phyloP scores from a whole-genome alignment of 2,888 invertebrate species.

The Eupithecia abbreviata region DNA sequence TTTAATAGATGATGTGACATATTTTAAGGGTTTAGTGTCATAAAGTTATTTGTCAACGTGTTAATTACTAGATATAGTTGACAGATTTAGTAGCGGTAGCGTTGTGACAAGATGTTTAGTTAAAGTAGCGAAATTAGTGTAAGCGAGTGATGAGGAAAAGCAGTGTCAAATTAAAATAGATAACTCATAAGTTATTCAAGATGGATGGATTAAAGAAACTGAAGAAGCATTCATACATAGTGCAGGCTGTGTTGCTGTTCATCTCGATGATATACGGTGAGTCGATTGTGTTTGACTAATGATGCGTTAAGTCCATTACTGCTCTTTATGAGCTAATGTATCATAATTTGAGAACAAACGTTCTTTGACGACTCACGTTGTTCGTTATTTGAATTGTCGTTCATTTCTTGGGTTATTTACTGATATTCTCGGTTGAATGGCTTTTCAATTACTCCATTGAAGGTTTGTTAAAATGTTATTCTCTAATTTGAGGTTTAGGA shows the following conservation, averaged over 20 bases:
- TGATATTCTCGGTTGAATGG: neutral
- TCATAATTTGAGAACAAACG: conserved; percentile 26
- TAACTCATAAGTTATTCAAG: conserved; percentile 57
- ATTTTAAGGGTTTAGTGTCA: conserved; percentile 68
- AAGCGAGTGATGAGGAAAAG: conserved; percentile 70
- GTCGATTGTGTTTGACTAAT: conserved; percentile 52
- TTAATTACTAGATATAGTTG: conserved; percentile 73
- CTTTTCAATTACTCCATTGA: neutral
- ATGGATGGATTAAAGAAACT: conserved; percentile 72
- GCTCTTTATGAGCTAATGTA: conserved; percentile 32
- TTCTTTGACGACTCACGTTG: conserved; percentile 15
- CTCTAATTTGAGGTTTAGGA: neutral
- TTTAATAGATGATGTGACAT: conserved; percentile 70
- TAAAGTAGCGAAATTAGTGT: conserved; percentile 51
- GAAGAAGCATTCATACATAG: conserved; percentile 70
- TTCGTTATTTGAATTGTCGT: conserved; percentile 4
- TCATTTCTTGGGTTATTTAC: neutral
- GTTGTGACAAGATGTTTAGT: conserved; percentile 65
- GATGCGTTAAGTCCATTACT: conserved; percentile 50
- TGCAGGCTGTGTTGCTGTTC: conserved; percentile 75
- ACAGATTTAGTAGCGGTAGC: conserved; percentile 69
- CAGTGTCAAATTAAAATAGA: conserved; percentile 70
- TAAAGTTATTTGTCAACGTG: conserved; percentile 77
- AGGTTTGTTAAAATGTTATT: neutral
- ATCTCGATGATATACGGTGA: conserved; percentile 78